Conservation (phyloP, 2,797 vertebrate species). For the Lepus oiostolus region DNA sequence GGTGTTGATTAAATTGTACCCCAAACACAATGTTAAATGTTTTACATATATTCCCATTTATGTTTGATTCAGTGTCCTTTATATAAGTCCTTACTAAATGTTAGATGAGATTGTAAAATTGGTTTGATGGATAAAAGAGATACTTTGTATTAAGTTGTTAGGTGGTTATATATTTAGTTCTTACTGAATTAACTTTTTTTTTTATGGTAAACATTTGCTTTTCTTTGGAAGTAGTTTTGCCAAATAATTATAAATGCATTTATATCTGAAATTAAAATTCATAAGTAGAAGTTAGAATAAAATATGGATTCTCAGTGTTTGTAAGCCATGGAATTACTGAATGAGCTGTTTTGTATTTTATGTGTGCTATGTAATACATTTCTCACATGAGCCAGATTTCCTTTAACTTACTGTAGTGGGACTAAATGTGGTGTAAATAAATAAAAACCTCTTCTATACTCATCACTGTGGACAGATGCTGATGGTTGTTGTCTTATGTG, state of each 20-base stretch:
- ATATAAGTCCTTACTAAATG: neutral
- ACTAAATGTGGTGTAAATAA: neutral
- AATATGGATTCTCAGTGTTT: neutral
- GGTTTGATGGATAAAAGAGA: neutral
- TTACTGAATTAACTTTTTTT: neutral
- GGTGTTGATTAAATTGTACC: neutral
- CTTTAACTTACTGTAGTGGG: constrained; percentile 7
- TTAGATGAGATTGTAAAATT: neutral
- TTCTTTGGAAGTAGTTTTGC: neutral
- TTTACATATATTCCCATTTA: constrained; percentile 6
- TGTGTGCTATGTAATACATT: neutral
- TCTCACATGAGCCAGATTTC: constrained; percentile 21
- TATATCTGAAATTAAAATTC: constrained; percentile 25
- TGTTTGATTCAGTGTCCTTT: neutral
- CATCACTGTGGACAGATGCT: neutral
- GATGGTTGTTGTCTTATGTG: constrained; percentile 31
- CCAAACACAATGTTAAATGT: neutral
- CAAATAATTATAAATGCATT: neutral
- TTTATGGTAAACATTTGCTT: constrained; percentile 34
- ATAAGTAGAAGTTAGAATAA: constrained; percentile 36
- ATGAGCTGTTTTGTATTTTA: neutral
- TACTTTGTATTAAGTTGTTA: neutral
- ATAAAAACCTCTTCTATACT: neutral
- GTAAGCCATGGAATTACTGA: neutral
- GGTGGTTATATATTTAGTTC: neutral